phyloP scores from a whole-genome alignment of 2,113 vertebrate genomes.

The Oceanodroma tethys region DNA sequence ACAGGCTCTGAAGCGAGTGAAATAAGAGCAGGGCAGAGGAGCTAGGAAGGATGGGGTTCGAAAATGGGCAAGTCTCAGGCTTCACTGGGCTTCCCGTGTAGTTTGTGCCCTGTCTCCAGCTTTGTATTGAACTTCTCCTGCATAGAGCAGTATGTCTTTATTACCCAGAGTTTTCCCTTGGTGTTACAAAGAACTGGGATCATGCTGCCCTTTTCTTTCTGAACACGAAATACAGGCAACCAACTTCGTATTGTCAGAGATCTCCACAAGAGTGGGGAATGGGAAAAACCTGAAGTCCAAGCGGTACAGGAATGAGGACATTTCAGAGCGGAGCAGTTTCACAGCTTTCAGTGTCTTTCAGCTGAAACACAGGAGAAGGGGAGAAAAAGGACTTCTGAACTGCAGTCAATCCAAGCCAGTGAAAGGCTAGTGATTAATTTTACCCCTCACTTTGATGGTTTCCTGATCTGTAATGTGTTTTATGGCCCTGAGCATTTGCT shows the following conservation, averaged over 20 bases:
- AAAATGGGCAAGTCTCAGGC: neutral
- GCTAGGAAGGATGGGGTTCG: neutral
- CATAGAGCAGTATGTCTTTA: neutral
- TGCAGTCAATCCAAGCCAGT: neutral
- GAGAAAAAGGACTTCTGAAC: neutral
- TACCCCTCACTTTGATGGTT: neutral
- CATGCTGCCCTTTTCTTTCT: neutral
- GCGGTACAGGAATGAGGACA: neutral
- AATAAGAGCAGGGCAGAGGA: neutral
- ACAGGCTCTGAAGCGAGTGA: neutral
- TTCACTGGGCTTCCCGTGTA: neutral
- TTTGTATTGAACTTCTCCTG: neutral
- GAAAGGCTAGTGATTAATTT: neutral
- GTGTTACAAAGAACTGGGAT: neutral
- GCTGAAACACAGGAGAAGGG: neutral
- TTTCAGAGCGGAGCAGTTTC: neutral
- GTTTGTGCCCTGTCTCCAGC: neutral
- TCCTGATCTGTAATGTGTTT: slow-evolving; percentile 9
- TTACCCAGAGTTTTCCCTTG: neutral
- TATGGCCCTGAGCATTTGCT: slow-evolving; percentile 11
- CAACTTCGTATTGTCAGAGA: neutral
- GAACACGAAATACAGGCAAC: neutral
- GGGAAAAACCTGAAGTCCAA: neutral
- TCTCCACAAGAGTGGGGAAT: neutral
- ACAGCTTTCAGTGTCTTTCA: neutral